phyloP scores from a whole-genome alignment of 2,113 vertebrate species.

The Nematolebias whitei region DNA sequence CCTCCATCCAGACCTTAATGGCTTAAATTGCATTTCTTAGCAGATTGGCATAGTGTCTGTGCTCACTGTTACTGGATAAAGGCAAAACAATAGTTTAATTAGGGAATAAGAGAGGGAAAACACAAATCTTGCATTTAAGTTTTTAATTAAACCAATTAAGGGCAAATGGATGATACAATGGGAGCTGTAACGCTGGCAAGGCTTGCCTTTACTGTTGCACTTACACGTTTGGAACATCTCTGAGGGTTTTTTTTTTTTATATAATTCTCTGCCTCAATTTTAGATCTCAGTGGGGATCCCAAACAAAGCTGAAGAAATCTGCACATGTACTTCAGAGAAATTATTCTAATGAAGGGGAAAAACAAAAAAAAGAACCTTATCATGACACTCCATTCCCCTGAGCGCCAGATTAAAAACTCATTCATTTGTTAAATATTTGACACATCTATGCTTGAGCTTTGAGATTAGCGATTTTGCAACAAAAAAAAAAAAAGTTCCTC shows the following conservation, averaged over 20 bases:
- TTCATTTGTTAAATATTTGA: constrained; percentile 85
- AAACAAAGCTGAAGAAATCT: constrained; percentile 78
- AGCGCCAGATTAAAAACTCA: constrained; percentile 82
- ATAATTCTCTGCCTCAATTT: constrained; percentile 72
- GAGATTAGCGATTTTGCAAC: constrained; percentile 71
- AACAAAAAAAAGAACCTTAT: constrained; percentile 77
- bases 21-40: constrained; percentile 63
- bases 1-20: constrained; percentile 64
- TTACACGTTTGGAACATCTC: constrained; percentile 60
- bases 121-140: constrained; percentile 68
- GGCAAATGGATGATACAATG: constrained; percentile 70
- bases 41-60: constrained; percentile 60
- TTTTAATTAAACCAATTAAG: constrained; percentile 81
- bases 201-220: constrained; percentile 60
- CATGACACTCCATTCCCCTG: constrained; percentile 76
- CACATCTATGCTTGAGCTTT: constrained; percentile 78
- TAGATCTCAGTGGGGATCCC: constrained; percentile 78
- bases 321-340: constrained; percentile 80
- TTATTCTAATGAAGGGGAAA: constrained; percentile 79
- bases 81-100: constrained; percentile 74
- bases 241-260: constrained; percentile 67
- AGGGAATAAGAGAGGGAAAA: constrained; percentile 33
- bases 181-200: constrained; percentile 64
- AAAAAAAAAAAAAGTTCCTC: constrained; percentile 69
- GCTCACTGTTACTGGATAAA: constrained; percentile 62